These are phyloP conservation scores for Cathartes aura DNA, from an alignment of 2,113 vertebrate genomes.

Conservation along the genomic window DNA sequence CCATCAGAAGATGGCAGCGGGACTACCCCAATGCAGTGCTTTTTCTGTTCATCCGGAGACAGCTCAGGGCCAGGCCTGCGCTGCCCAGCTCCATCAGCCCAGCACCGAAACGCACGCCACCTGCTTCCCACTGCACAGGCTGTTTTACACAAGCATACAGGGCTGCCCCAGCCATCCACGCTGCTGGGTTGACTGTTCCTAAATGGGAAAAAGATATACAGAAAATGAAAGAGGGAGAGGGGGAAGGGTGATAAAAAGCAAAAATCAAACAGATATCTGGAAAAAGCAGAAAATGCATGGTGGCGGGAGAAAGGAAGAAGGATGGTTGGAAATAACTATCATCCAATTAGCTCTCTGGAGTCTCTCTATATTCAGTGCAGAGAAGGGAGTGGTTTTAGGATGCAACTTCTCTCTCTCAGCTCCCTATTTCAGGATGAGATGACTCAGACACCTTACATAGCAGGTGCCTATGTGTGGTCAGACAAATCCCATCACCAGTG, in stretches of 20 bases:
- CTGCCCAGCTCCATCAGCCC: not conserved
- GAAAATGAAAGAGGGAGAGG: not conserved
- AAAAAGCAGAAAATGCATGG: not conserved
- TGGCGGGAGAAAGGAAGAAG: not conserved
- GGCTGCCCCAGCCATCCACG: not conserved
- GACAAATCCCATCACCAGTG: not conserved
- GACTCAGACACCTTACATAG: not conserved
- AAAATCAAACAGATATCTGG: not conserved
- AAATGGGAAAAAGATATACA: not conserved
- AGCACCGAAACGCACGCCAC: rapidly evolving
- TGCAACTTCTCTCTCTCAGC: not conserved
- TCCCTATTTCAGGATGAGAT: not conserved
- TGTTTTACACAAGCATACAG: not conserved
- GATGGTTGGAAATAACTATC: not conserved
- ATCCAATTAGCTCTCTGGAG: not conserved
- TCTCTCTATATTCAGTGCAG: not conserved
- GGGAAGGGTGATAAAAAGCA: not conserved
- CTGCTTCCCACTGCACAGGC: rapidly evolving
- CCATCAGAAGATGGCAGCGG: not conserved
- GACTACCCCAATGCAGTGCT: not conserved
- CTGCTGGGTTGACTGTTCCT: not conserved
- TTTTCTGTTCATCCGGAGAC: not conserved
- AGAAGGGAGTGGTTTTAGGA: not conserved
- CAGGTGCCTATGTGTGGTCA: not conserved
- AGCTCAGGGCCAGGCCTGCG: not conserved